A percentile compares a stretch with the other conserved stretches of the same genome.
Conservation (phyloP, 1,140 invertebrate species). For the Neodiprion fabricii region DNA sequence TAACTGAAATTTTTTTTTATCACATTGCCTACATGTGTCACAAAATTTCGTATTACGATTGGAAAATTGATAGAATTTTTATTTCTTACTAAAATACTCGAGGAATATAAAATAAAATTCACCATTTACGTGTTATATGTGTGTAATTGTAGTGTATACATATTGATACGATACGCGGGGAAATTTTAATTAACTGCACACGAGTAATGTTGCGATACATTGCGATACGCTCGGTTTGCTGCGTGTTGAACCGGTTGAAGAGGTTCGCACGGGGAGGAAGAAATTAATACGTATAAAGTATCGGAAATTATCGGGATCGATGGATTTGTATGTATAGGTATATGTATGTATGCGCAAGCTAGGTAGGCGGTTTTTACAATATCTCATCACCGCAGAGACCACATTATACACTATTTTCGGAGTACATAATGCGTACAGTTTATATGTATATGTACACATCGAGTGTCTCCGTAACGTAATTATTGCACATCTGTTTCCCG, state of each 20-base stretch:
- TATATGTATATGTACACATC: too few relatives aligned
- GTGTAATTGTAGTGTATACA: background rate
- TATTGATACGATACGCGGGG: background rate
- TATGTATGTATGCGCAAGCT: background rate
- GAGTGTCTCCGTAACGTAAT: too few relatives aligned
- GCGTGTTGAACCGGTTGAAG: background rate
- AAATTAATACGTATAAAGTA: background rate
- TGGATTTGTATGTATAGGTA: background rate
- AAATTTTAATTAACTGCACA: background rate
- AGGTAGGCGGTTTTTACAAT: background rate
- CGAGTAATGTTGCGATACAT: background rate
- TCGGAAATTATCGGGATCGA: background rate
- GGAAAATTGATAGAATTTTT: background rate
- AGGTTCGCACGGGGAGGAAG: too few relatives aligned
- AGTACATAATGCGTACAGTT: too few relatives aligned
- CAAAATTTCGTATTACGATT: background rate
- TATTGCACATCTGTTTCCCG: too few relatives aligned
- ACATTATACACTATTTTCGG: too few relatives aligned
- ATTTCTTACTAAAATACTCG: background rate
- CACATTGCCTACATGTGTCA: too few relatives aligned
- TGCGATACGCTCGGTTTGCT: background rate
- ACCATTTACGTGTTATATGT: background rate
- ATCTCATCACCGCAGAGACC: background rate
- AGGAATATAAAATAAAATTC: background rate
- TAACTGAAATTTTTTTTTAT: too few relatives aligned